Conservation (phyloP, 2,797 vertebrate species). For the Pagetopsis macropterus region DNA sequence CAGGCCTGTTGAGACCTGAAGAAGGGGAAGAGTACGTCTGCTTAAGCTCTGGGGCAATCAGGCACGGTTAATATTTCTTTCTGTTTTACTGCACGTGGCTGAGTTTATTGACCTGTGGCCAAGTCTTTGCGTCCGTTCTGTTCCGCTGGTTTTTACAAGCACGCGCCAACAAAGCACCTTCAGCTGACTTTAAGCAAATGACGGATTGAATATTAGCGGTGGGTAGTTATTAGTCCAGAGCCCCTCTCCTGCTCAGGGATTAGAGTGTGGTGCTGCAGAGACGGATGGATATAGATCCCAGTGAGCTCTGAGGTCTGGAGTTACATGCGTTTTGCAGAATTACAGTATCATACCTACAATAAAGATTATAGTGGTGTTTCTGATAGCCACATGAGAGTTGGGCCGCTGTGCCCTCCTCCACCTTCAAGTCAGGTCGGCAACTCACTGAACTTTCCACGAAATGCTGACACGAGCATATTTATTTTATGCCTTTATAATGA, state of each 20-base stretch:
- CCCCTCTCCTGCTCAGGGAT: slow-evolving; percentile 62
- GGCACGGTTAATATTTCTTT: slow-evolving; percentile 73
- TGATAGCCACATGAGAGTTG: slow-evolving; percentile 63
- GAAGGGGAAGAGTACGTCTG: slow-evolving; percentile 29
- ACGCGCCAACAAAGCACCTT: slow-evolving; percentile 58
- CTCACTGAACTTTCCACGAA: slow-evolving; percentile 46
- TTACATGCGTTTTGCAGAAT: slow-evolving; percentile 61
- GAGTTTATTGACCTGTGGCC: slow-evolving; percentile 63
- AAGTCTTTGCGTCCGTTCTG: slow-evolving; percentile 50
- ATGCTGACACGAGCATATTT: slow-evolving; percentile 19
- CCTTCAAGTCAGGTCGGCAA: slow-evolving; percentile 17
- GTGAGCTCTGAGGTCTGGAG: slow-evolving; percentile 55
- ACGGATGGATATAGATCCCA: slow-evolving; percentile 62
- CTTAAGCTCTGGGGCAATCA: slow-evolving; percentile 63
- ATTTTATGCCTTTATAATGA: slow-evolving; percentile 51
- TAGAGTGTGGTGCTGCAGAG: slow-evolving; percentile 58
- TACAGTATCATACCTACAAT: slow-evolving; percentile 64
- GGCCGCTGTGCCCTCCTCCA: slow-evolving; percentile 8
- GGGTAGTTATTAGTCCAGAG: slow-evolving; percentile 64
- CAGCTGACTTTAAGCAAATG: slow-evolving; percentile 63
- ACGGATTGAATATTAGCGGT: slow-evolving; percentile 75
- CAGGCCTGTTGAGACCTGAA: slow-evolving; percentile 47
- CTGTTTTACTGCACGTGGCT: slow-evolving; percentile 64
- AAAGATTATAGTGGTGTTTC: slow-evolving; percentile 63
- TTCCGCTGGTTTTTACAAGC: slow-evolving; percentile 50